Percentiles rank a stretch among this genome's conserved stretches.
These are phyloP conservation scores for Lycia hirtaria DNA, from an alignment of 2,888 invertebrate species.

Conservation along the genomic window DNA sequence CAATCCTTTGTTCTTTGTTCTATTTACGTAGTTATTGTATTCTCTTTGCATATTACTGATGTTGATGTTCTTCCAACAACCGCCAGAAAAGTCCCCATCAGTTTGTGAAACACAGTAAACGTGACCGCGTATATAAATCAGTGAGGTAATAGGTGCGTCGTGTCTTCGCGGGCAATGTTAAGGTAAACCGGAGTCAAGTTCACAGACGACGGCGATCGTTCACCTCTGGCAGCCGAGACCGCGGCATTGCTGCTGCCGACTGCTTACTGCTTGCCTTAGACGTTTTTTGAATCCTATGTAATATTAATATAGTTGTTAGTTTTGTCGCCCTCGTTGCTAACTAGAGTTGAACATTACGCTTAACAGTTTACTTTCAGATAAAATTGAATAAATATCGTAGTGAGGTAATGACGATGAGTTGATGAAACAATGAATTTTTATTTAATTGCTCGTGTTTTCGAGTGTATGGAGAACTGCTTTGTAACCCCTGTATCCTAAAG, in stretches of 20 bases:
- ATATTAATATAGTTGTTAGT: neutral
- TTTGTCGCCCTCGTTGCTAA: constrained; percentile 5
- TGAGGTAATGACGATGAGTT: too few species aligned
- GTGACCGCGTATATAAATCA: constrained; percentile 29
- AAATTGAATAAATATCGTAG: too few species aligned
- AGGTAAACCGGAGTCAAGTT: constrained; percentile 76
- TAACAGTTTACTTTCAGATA: neutral
- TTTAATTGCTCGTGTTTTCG: too few species aligned
- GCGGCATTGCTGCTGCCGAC: constrained; percentile 2
- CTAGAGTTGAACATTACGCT: neutral
- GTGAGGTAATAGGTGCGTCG: constrained; percentile 44
- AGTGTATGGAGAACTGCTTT: too few species aligned
- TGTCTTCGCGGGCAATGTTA: constrained; percentile 56
- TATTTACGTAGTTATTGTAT: too few species aligned
- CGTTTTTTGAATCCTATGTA: neutral
- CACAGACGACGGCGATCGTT: constrained; percentile 61
- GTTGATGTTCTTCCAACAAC: too few species aligned
- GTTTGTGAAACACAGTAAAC: constrained; percentile 5
- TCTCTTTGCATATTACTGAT: too few species aligned
- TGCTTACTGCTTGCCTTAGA: constrained; percentile 4
- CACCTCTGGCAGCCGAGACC: constrained; percentile 60
- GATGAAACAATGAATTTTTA: too few species aligned
- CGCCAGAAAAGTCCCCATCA: neutral
- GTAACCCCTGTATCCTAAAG: too few species aligned
- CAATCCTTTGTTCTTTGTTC: too few species aligned